Base-by-base conservation (phyloP, 2,888 invertebrate genomes). In the Trisateles emortualis region DNA sequence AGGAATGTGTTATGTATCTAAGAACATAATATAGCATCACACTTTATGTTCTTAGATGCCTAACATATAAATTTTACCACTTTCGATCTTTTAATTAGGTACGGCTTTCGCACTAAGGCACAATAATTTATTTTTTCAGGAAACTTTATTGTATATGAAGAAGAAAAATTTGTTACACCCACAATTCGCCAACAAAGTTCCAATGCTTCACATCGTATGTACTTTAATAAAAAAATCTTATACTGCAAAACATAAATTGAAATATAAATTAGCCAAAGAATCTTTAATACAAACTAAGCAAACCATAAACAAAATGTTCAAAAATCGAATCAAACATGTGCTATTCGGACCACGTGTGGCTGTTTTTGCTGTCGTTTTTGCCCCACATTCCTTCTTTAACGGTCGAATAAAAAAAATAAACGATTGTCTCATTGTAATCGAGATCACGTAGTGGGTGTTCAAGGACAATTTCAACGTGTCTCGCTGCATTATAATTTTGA, bases 361-460 rank as follows among this genome's bases (percentile, higher is more conserved):
- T 50, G 47, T 72, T 73, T 72, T 73, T 73, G 63, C 52, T 45
- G 42, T 39, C 1, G 26, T 73, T 72, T 73, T 72, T 70, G 52
- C 29, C 26, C 9, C 59, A 49, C 65, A 72, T 72, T 70, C 72
- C 65, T 26, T 52, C n/a, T 19, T 16, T 53, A 60, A 73, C 50
- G 48, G 66, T 54, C 53, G 44, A 14, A 41, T 52, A 54, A 69
- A 64, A 71, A 70, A 59, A 51, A 60, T 2, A 46, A 46, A 59
- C 46, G 56, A 59, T 68, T 66, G 73, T 64, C 71, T 68, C 62
- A 70, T 73, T 73, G 62, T 68, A 64, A 70, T 58, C 63, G 62
- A 73, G 61, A 68, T 64, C 72, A 72, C 74, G 72, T 63, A 59
- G 42, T 46, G 54, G 58, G 54, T 50, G 57, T 16, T 57, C 68